Conservation (phyloP, 1,140 invertebrate genomes). For the Sycophaga agraensis region DNA sequence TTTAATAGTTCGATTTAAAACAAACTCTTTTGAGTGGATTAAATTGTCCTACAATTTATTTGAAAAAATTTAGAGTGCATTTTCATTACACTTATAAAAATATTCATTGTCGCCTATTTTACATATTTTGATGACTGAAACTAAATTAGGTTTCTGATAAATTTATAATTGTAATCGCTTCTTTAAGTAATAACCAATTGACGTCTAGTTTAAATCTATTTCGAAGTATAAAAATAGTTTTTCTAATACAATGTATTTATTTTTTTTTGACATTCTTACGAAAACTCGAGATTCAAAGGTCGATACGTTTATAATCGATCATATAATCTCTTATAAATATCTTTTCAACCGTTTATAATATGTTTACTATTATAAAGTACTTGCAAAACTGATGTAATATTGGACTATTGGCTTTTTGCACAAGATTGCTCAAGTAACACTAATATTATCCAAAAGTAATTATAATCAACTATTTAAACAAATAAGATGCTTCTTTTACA, state of each 20-base stretch:
- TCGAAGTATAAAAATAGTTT: constrained; percentile 25
- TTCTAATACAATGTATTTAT: constrained; percentile 16
- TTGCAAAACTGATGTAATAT: no score
- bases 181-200: constrained; percentile 17
- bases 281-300: constrained; percentile 25
- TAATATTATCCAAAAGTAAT: no score
- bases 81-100: constrained; percentile 28
- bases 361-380: constrained; percentile 3
- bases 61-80: constrained; percentile 17
- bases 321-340: constrained; percentile 13
- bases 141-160: not conserved
- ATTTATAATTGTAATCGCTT: constrained; percentile 11
- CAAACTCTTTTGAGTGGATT: not conserved
- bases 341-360: not conserved
- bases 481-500: no score
- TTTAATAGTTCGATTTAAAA: not conserved
- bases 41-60: not conserved
- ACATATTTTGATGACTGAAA: not conserved
- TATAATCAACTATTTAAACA: no score
- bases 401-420: no score
- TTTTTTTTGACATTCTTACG: constrained; percentile 2
- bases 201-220: constrained; percentile 17
- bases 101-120: constrained; percentile 23
- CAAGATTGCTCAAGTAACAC: no score
- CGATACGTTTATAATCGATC: constrained; percentile 17